These are phyloP conservation scores for Dromius quadrimaculatus DNA, from an alignment of 2,888 invertebrate genomes.

Conservation along the genomic window DNA sequence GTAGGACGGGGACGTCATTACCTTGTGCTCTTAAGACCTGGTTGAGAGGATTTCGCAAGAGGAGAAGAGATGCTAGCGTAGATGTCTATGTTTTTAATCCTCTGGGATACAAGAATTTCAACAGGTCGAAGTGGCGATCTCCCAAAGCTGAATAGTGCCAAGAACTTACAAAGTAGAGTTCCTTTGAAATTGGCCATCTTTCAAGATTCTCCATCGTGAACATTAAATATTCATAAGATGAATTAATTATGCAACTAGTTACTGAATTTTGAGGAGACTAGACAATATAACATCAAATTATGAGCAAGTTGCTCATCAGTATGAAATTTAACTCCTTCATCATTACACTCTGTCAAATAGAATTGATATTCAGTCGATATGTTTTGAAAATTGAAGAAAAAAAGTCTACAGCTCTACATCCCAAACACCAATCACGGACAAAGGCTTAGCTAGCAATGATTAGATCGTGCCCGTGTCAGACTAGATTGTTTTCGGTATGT, in stretches of 20 bases:
- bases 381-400: neutral
- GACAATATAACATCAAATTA: too few relatives aligned
- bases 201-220: neutral
- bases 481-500: slow-evolving; percentile 29
- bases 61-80: neutral
- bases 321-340: too few relatives aligned
- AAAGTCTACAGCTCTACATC: neutral
- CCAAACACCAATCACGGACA: slow-evolving; percentile 9
- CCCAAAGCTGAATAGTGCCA: neutral
- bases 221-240: neutral
- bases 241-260: too few relatives aligned
- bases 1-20: slow-evolving; percentile 34
- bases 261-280: too few relatives aligned
- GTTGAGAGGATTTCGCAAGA: slow-evolving; percentile 18
- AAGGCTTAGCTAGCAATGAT: slow-evolving; percentile 31
- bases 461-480: slow-evolving; percentile 13
- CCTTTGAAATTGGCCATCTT: neutral
- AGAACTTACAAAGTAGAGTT: too few relatives aligned
- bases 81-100: slow-evolving; percentile 28
- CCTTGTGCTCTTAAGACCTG: slow-evolving; percentile 33
- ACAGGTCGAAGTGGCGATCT: slow-evolving; percentile 1
- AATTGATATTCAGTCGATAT: too few relatives aligned
- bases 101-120: slow-evolving; percentile 10
- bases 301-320: too few relatives aligned
- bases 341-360: too few relatives aligned